Conservation (phyloP, 2,888 invertebrate species). For the Leptopilina syphax region DNA sequence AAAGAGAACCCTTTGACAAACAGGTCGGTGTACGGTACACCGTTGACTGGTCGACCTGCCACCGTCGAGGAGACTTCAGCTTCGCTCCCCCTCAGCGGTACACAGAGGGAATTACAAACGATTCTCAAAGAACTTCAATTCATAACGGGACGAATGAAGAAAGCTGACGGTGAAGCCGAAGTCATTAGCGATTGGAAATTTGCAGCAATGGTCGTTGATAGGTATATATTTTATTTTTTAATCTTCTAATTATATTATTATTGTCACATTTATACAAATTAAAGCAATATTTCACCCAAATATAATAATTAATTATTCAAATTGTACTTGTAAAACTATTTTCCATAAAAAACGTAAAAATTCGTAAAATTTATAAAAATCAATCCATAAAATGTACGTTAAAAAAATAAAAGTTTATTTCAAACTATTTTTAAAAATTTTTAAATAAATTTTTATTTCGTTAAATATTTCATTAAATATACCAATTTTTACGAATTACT, state of each 20-base stretch:
- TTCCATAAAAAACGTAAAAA: no score
- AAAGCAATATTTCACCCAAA: no score
- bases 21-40: slow-evolving; percentile 72
- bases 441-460: no score
- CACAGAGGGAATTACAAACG: slow-evolving; percentile 91
- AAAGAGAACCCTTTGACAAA: slow-evolving; percentile 49
- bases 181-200: slow-evolving; percentile 98
- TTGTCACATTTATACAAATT: not conserved
- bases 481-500: no score
- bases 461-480: no score
- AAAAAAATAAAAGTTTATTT: no score
- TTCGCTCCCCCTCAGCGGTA: slow-evolving; percentile 80
- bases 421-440: no score
- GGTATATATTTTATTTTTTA: slow-evolving; percentile 83
- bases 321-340: no score
- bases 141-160: slow-evolving; percentile 95
- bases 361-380: no score
- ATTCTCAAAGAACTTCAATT: slow-evolving; percentile 96
- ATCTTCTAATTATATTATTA: slow-evolving; percentile 79
- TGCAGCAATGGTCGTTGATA: slow-evolving; percentile 98
- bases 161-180: slow-evolving; percentile 95
- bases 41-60: slow-evolving; percentile 80
- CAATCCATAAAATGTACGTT: no score
- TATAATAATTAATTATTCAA: no score
- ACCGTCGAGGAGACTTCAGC: slow-evolving; percentile 84